These are phyloP conservation scores for Charadrius vociferus DNA, from an alignment of 2,113 vertebrate genomes.

Conservation along the genomic window DNA sequence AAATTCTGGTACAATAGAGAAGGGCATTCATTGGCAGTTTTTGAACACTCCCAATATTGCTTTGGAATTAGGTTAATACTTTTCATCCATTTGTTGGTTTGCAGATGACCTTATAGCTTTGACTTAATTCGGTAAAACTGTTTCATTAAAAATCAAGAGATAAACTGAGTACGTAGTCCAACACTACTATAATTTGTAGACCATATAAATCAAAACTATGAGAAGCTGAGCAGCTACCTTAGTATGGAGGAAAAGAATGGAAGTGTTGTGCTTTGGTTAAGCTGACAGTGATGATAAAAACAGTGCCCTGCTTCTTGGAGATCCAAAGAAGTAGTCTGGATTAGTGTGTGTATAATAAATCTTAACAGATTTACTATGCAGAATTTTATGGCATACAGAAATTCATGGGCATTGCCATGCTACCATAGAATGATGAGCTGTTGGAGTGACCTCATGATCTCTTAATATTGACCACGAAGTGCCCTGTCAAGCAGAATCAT, in stretches of 20 bases:
- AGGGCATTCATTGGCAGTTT: not conserved
- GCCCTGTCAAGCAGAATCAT: not conserved
- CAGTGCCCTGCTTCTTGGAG: not conserved
- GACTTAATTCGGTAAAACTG: not conserved
- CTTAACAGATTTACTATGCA: not conserved
- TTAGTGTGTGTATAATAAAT: not conserved
- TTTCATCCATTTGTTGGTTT: not conserved
- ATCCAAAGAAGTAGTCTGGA: not conserved
- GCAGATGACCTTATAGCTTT: not conserved
- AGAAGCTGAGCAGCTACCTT: not conserved
- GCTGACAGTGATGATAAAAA: not conserved
- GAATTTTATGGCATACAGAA: not conserved
- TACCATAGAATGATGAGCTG: not conserved
- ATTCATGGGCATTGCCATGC: fast-evolving
- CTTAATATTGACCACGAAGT: not conserved
- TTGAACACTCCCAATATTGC: not conserved
- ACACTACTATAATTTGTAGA: not conserved
- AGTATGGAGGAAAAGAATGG: not conserved
- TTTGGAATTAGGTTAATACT: not conserved
- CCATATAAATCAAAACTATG: not conserved
- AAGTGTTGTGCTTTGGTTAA: not conserved
- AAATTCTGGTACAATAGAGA: not conserved
- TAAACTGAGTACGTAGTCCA: not conserved
- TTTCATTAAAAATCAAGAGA: not conserved
- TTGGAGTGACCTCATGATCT: not conserved